Conservation (phyloP, 2,113 vertebrate species). For the Marmota flaviventris region DNA sequence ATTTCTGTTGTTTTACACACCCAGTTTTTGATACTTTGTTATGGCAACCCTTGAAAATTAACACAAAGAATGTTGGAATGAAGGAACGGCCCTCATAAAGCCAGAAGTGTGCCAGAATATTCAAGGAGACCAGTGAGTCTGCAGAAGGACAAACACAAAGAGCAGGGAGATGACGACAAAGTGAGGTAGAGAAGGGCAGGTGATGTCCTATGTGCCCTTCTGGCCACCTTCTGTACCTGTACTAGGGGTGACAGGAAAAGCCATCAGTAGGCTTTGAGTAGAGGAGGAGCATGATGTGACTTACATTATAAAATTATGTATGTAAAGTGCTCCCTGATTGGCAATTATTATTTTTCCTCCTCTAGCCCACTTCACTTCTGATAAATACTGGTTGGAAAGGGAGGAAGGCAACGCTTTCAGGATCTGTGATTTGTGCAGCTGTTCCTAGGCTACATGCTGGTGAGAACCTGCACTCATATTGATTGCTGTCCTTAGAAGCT, state of each 20-base stretch:
- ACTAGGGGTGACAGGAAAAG: background rate
- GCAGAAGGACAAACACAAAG: background rate
- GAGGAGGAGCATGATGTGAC: background rate
- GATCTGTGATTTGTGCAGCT: conserved; percentile 33
- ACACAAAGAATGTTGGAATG: background rate
- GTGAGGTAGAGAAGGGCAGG: rapidly evolving
- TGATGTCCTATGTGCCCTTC: rapidly evolving
- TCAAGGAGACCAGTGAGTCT: background rate
- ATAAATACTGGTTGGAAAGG: background rate
- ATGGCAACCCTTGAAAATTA: background rate
- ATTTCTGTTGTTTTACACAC: background rate
- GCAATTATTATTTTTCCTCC: conserved; percentile 56
- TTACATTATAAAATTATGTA: conserved; percentile 50
- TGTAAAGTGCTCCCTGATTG: conserved; percentile 49
- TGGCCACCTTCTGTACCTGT: background rate
- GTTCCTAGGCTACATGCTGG: background rate
- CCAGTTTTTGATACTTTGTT: background rate
- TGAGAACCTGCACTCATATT: background rate
- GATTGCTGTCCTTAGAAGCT: background rate
- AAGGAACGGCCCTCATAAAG: background rate
- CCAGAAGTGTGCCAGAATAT: rapidly evolving
- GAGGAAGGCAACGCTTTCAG: background rate
- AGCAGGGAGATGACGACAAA: background rate
- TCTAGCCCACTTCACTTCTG: conserved; percentile 54
- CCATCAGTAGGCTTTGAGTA: background rate